Evolutionary conservation across 1,140 invertebrate species (phyloP), one percentile per base, ranked within the genome.

Genomic region (Wasmannia auropunctata): DNA sequence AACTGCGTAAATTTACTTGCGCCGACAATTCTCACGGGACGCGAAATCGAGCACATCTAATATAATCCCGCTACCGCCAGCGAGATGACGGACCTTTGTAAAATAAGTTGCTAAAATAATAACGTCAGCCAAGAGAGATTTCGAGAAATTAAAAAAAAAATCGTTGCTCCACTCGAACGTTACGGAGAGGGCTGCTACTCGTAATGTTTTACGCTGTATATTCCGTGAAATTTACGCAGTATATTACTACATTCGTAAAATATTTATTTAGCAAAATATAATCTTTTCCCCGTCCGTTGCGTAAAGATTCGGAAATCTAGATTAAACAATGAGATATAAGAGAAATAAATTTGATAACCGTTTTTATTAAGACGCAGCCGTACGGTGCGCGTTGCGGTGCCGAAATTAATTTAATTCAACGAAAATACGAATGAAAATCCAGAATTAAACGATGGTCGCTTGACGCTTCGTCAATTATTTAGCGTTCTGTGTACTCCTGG

Each of bases 1-100:
- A 88, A 89, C 80, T 54, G 80, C 87, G 75, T 65, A 88, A 88
- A 85, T 89, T 89, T 86, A 76, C 56, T 81, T 65, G 72, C 40
- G 54, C 56, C 70, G 80, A 80, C 72, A 83, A 88, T 91, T 86
- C 80, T 83, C 72, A 58, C 72, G 58, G 63, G 63, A 75, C 86
- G 84, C 60, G 86, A 79, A 72, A 58, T 81, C 63, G 49, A 10
- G 37, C 34, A 19, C 28, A 11, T 2, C 49, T 31, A 81, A 72
- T 72, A 72, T 72, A 83, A 74, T 72, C 25, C 19, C 25, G 11
- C 31, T n/a, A 28, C 11, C 25, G 3, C 0, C 3, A n/a, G 6
- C 8, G 22, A 19, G 19, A 63, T 10, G 4, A 54, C 14, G 10
- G 4, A 43, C 14, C 14, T 63, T 46, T 28, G 25, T 8, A 10